These are phyloP conservation scores for Parauchenoglanis ngamensis DNA, from an alignment of 2,797 vertebrate genomes.

Conservation along the genomic window DNA sequence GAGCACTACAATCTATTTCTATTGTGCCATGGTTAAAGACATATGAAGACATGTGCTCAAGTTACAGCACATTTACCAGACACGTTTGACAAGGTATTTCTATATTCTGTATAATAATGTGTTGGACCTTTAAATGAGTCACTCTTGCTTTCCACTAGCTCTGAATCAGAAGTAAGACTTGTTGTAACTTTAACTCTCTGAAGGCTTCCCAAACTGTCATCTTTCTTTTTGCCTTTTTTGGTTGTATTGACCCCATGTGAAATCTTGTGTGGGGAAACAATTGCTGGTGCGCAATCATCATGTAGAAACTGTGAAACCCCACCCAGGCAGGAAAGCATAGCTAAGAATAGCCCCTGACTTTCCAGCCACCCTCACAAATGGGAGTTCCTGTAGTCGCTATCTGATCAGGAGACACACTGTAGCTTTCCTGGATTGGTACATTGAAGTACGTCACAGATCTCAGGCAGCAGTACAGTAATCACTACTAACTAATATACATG, in stretches of 20 bases:
- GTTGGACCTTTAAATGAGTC: not conserved
- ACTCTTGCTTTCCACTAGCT: not conserved
- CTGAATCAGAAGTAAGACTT: not conserved
- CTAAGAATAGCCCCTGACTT: conserved; percentile 58
- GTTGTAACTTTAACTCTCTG: conserved; percentile 31
- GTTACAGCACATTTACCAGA: conserved; percentile 6
- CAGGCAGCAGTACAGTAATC: not conserved
- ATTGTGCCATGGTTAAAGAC: conserved; percentile 4
- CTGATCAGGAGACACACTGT: conserved; percentile 27
- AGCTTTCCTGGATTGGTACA: conserved; percentile 19
- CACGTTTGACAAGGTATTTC: conserved; percentile 8
- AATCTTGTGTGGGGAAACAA: conserved; percentile 34
- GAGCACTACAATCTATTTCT: conserved; percentile 22
- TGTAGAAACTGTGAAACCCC: conserved; percentile 52
- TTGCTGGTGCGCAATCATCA: conserved; percentile 37
- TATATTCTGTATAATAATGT: conserved; percentile 1
- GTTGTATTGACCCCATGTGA: conserved; percentile 21
- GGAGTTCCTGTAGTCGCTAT: conserved; percentile 48
- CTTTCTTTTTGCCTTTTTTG: conserved; percentile 36
- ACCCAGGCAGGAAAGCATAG: conserved; percentile 49
- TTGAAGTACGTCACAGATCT: conserved; percentile 1
- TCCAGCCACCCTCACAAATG: conserved; percentile 40
- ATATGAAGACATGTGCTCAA: not conserved
- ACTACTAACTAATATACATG: not conserved
- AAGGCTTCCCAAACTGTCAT: conserved; percentile 7